Evolutionary conservation across 30 jellyfish, hydroid and myxozoan species (phyloP).

Genomic region (Phacellophora camtschatica): DNA sequence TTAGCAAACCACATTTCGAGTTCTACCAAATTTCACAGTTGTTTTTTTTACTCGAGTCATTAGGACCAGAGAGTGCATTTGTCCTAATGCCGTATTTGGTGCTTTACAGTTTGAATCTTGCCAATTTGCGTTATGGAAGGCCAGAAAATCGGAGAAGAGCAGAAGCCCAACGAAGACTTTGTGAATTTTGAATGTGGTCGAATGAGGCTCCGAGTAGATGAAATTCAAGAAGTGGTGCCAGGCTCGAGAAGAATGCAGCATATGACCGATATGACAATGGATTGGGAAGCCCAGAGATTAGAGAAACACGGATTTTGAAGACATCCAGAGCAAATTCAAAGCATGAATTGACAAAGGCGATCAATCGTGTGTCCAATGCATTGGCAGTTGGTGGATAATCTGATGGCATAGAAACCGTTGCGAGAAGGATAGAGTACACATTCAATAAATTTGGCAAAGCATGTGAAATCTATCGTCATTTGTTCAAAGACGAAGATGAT

Average conservation of each 20-base stretch:
- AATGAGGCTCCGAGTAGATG: constrained; percentile 1
- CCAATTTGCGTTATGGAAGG: neutral
- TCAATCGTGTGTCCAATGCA: constrained; percentile 13
- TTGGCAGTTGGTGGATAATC: neutral
- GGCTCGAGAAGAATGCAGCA: neutral
- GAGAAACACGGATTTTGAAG: neutral
- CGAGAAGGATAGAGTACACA: neutral
- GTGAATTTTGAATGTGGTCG: neutral
- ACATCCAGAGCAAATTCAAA: neutral
- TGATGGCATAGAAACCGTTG: constrained; percentile 5
- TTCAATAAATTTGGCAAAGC: constrained; percentile 4
- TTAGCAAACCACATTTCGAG: too few species aligned
- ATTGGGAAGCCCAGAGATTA: neutral
- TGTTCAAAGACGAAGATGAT: constrained; percentile 21
- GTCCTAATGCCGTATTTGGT: constrained; percentile 5
- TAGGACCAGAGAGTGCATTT: neutral
- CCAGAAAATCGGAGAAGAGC: neutral
- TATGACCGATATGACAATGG: neutral
- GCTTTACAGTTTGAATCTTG: constrained; percentile 16
- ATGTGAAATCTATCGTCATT: neutral
- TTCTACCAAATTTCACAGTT: too few species aligned
- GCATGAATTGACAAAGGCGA: constrained; percentile 31
- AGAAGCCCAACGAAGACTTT: neutral
- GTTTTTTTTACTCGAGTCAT: neutral
- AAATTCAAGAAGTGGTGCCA: neutral